Conservation (phyloP, 2,888 invertebrate species). For the Tethea ocularis region DNA sequence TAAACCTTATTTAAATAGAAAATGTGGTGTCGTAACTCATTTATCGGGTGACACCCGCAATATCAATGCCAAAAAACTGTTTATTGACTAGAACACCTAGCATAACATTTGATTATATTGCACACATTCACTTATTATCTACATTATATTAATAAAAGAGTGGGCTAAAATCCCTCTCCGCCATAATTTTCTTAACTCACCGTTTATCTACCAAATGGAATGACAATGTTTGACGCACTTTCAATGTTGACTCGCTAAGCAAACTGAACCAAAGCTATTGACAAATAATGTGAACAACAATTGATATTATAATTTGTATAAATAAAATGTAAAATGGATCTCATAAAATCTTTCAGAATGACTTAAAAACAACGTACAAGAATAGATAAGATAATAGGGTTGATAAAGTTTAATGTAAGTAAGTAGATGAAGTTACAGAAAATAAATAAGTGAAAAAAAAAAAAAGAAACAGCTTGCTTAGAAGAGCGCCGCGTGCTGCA, state of each 20-base stretch:
- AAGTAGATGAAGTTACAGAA: background rate
- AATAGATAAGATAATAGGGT: background rate
- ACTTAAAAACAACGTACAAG: background rate
- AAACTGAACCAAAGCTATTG: constrained; percentile 55
- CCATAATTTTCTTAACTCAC: constrained; percentile 83
- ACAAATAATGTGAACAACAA: background rate
- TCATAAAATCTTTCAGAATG: background rate
- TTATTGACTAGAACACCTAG: constrained; percentile 66
- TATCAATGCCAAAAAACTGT: constrained; percentile 48
- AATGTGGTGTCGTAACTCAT: constrained; percentile 5
- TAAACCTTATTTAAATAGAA: constrained; percentile 1
- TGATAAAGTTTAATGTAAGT: background rate
- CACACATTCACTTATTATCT: constrained; percentile 76
- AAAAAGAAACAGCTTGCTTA: constrained; percentile 53
- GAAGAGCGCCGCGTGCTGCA: constrained; percentile 69
- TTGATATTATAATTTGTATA: background rate
- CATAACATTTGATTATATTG: constrained; percentile 73
- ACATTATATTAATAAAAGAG: constrained; percentile 65
- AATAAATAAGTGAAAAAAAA: background rate
- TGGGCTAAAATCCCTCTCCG: constrained; percentile 83
- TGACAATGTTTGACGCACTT: constrained; percentile 72
- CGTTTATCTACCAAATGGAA: constrained; percentile 80
- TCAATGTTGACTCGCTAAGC: constrained; percentile 69
- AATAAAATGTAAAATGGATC: background rate
- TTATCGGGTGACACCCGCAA: constrained; percentile 31